phyloP scores from a whole-genome alignment of 2,113 vertebrate genomes.

The Sebastes fasciatus region DNA sequence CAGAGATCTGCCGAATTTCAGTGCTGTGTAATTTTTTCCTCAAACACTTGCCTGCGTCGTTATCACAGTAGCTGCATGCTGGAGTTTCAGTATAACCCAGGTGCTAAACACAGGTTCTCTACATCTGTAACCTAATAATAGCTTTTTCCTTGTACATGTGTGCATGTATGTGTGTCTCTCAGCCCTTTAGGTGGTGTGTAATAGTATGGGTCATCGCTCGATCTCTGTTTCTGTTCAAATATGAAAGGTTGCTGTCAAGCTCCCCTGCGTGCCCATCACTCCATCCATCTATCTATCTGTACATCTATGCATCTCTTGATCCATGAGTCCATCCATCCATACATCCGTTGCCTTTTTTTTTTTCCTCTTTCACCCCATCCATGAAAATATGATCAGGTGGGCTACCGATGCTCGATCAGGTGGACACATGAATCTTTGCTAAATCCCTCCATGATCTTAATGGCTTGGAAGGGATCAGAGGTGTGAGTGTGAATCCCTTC shows the following conservation, averaged over 20 bases:
- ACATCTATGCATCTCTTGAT: background rate
- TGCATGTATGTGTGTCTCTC: background rate
- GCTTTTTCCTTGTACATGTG: background rate
- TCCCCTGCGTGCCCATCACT: background rate
- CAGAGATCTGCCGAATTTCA: slow-evolving; percentile 44
- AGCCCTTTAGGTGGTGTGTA: slow-evolving; percentile 25
- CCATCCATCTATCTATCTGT: background rate
- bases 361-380: background rate
- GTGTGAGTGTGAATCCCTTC: slow-evolving; percentile 3
- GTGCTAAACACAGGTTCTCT: slow-evolving; percentile 60
- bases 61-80: slow-evolving; percentile 34
- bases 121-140: slow-evolving; percentile 54
- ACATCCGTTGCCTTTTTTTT: background rate
- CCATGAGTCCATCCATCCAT: background rate
- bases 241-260: background rate
- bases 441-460: slow-evolving; percentile 18
- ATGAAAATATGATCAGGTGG: background rate
- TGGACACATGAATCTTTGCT: background rate
- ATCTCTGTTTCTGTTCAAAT: slow-evolving; percentile 16
- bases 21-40: slow-evolving; percentile 36
- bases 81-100: slow-evolving; percentile 51
- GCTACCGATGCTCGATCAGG: slow-evolving; percentile 6
- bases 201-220: slow-evolving; percentile 8
- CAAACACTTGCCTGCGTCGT: slow-evolving; percentile 5
- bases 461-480: background rate